phyloP scores from a whole-genome alignment of 2,888 invertebrate genomes.

The Latrodectus hesperus region DNA sequence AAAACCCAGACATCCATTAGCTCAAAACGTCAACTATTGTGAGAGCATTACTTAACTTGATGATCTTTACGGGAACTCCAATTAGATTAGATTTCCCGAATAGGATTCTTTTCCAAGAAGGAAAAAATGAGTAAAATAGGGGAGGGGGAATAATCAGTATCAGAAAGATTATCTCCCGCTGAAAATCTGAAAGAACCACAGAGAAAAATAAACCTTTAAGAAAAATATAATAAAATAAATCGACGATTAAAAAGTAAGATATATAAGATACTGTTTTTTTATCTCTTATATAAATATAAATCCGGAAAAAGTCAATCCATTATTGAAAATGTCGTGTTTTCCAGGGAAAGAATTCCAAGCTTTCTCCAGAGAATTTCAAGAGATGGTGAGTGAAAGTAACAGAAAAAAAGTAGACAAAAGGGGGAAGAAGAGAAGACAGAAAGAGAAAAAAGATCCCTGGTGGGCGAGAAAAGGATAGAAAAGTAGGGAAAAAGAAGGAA shows the following conservation, averaged over 20 bases:
- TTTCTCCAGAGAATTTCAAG: slow-evolving; percentile 10
- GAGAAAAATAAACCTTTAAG: too few species aligned
- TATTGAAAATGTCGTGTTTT: slow-evolving; percentile 24
- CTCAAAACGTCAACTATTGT: too few species aligned
- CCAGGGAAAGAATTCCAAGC: slow-evolving; percentile 12
- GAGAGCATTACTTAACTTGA: too few species aligned
- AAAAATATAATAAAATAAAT: background rate
- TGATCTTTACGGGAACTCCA: too few species aligned
- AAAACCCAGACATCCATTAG: too few species aligned
- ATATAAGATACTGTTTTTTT: slow-evolving; percentile 31
- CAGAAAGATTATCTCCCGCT: too few species aligned
- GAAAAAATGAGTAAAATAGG: too few species aligned
- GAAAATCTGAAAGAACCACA: too few species aligned
- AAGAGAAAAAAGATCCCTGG: slow-evolving; percentile 11
- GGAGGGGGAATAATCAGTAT: too few species aligned
- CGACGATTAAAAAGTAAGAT: slow-evolving; percentile 61
- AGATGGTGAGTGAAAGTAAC: slow-evolving; percentile 2
- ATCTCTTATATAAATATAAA: slow-evolving; percentile 16
- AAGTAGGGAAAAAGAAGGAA: slow-evolving; percentile 15
- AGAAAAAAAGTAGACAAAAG: slow-evolving; percentile 6
- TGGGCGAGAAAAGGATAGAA: slow-evolving; percentile 9
- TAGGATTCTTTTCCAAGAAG: too few species aligned
- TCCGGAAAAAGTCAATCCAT: slow-evolving; percentile 58
- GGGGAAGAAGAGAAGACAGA: background rate
- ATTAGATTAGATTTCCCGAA: too few species aligned